Conservation (phyloP, 2,888 invertebrate species). For the Nebria salina region DNA sequence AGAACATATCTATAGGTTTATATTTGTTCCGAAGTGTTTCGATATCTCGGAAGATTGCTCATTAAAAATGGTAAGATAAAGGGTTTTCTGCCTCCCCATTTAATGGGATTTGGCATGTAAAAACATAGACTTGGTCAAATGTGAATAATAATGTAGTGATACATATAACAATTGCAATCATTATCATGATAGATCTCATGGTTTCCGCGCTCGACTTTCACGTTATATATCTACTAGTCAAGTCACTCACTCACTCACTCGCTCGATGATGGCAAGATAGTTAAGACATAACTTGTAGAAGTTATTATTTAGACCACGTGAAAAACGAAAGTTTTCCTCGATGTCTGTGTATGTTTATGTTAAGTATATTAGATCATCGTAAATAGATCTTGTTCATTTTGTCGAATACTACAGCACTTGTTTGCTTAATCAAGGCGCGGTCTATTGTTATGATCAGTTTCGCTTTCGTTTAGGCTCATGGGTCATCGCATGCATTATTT, state of each 20-base stretch:
- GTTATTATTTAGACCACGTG: background rate
- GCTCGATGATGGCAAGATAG: background rate
- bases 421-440: background rate
- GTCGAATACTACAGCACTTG: background rate
- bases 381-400: background rate
- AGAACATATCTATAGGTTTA: background rate
- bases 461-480: background rate
- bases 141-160: background rate
- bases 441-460: slow-evolving; percentile 1
- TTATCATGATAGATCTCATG: background rate
- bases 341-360: background rate
- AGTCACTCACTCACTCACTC: background rate
- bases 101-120: too few relatives aligned
- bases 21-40: background rate
- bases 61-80: too few relatives aligned
- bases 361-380: background rate
- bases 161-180: too few relatives aligned
- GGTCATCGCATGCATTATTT: background rate
- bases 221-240: background rate
- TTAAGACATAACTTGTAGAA: background rate
- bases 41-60: too few relatives aligned
- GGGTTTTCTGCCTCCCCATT: too few relatives aligned
- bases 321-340: background rate
- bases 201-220: background rate
- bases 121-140: background rate